Base-by-base conservation (phyloP, 2,113 vertebrate genomes). In the Pedionomus torquatus region DNA sequence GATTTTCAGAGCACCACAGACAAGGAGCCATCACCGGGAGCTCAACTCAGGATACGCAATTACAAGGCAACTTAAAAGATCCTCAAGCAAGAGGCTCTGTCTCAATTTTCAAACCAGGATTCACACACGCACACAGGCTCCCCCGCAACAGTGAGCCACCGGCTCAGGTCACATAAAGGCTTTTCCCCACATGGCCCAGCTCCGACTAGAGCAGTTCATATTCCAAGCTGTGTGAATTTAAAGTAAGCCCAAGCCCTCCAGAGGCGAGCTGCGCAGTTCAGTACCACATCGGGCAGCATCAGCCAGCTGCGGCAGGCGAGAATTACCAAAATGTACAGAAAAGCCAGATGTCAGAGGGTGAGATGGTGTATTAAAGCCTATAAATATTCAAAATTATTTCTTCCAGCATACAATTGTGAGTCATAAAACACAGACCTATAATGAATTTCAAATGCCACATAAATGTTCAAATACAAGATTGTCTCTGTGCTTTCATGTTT, bases 401-500 rank as follows among this genome's bases (percentile, higher is more conserved):
- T 90, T 87, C 78, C 64, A 78, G 79, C 54, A 26, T 43, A 37
- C 66, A 76, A 58, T 93, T 82, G 43, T 60, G 57, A 82, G 71
- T 64, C 78, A 71, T 71, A 93, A 90, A 94, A 72, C 2, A 4
- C 60, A 52, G 63, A 57, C 52, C 85, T 41, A 18, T 68, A 92
- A 79, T 57, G 66, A 72, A 76, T 69, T 93, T 83, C 49, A 88
- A 96, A 97, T 69, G 78, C 65, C 52, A 79, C 55, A 18, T 46
- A 55, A 54, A 65, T 20, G 71, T 65, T 86, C 63, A 65, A 65
- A 69, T 13, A 70, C 37, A 66, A 37, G 28, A 24, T 87, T 10
- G 87, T 20, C 83, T 80, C 80, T 13, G 39, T 60, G 88, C 63
- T 81, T 83, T 83, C 54, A 18, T 33, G 58, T 44, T 83, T 82